phyloP scores from a whole-genome alignment of 2,113 vertebrate genomes.

The Gnathonemus echidnorhynchus region DNA sequence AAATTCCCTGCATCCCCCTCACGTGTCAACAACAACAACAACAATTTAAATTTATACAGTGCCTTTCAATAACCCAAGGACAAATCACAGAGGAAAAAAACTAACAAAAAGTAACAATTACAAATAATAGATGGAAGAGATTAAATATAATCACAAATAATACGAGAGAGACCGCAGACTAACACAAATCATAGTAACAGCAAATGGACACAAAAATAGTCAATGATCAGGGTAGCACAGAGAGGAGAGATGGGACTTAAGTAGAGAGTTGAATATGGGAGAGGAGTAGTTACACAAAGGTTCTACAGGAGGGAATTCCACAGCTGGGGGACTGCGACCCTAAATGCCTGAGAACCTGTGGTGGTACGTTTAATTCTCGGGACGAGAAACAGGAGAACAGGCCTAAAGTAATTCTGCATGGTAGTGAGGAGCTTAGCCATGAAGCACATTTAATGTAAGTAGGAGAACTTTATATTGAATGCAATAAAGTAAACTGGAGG shows the following conservation, averaged over 20 bases:
- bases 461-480: background rate
- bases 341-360: background rate
- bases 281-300: background rate
- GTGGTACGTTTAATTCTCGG: background rate
- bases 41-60: background rate
- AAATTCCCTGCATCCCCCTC: no score
- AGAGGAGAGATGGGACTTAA: background rate
- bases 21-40: background rate
- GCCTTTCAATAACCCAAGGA: background rate
- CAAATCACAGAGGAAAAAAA: background rate
- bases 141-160: background rate
- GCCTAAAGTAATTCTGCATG: background rate
- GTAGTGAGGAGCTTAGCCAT: background rate
- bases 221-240: background rate
- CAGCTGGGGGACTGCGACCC: background rate
- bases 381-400: background rate
- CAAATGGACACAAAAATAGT: background rate
- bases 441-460: background rate
- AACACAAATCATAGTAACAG: background rate
- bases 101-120: background rate
- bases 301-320: background rate
- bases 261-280: background rate
- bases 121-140: background rate
- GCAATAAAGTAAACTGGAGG: background rate
- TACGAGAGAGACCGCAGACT: background rate